Base-by-base conservation (phyloP, 2,797 vertebrate species). In the Apodemus agrarius region DNA sequence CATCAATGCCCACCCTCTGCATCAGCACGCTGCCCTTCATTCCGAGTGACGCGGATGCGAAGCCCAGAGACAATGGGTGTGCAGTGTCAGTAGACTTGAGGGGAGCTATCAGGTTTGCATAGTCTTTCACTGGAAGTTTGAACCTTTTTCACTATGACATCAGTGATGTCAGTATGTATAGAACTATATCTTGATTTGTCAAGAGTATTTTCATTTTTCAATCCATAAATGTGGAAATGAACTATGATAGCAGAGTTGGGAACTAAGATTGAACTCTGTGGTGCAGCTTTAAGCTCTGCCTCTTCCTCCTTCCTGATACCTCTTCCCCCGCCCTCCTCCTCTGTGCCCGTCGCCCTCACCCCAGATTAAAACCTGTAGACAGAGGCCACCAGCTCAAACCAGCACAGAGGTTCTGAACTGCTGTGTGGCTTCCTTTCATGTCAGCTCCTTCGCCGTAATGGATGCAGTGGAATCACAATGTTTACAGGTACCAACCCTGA, bases 161-260 rank as follows among this genome's bases (percentile, higher is more conserved):
- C 99, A 99, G 99, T 99, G 99, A 99, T 99, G 99, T 99, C 99
- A 99, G 95, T 99, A 98, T 99, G 99, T 99, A 99, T 99, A 99
- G 99, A 99, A 99, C 99, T 99, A 99, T 99, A 99, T 99, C 99
- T 99, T 99, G 99, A 99, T 99, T 99, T 99, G 99, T 99, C 99
- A 99, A 99, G 99, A 99, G 99, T 99, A 99, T 99, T 99, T 99
- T 99, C 99, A 99, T 99, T 99, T 98, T 99, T 99, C 98, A 98
- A 98, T 99, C 99, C n/a, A 98, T 99, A 98, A 99, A 98, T 98
- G 98, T 99, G 99, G 99, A 99, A 99, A 99, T 98, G 98, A 98
- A 97, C 97, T 98, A 98, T 97, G 98, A 98, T 98, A 98, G 98
- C 98, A 99, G 99, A 99, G 98, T 98, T 98, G 98, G 98, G 98